phyloP scores from a whole-genome alignment of 1,140 invertebrate species.

The Megalonaias nervosa region DNA sequence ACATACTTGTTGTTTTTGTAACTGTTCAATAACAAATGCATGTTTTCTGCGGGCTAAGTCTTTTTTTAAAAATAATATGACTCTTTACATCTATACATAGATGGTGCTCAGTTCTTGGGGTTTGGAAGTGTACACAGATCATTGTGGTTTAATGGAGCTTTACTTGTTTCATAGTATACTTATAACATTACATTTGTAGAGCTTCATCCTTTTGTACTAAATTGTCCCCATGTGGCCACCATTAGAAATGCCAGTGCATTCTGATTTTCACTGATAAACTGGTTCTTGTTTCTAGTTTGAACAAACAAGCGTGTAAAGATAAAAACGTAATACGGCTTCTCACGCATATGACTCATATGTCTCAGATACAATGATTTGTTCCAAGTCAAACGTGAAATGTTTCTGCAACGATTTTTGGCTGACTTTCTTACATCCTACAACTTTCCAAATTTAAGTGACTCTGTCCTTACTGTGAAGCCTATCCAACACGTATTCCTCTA shows the following conservation, averaged over 20 bases:
- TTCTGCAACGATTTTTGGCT: too few relatives aligned
- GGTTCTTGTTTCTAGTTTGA: not conserved
- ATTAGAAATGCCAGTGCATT: not conserved
- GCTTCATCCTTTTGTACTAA: not conserved
- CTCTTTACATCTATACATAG: constrained; percentile 4
- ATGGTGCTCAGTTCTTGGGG: constrained; percentile 18
- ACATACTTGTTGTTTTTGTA: constrained; percentile 21
- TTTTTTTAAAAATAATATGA: constrained; percentile 11
- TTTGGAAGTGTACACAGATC: constrained; percentile 13
- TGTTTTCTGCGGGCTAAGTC: constrained; percentile 12
- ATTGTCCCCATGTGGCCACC: not conserved
- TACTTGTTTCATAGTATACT: constrained; percentile 11
- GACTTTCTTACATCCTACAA: too few relatives aligned
- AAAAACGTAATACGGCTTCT: constrained; percentile 11
- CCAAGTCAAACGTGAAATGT: too few relatives aligned
- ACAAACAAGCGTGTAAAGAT: constrained; percentile 25
- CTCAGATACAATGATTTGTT: too few relatives aligned
- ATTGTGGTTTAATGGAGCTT: constrained; percentile 11
- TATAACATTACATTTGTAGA: not conserved
- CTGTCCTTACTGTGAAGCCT: too few relatives aligned
- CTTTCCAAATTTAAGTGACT: too few relatives aligned
- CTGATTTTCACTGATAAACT: too few relatives aligned
- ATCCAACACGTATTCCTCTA: too few relatives aligned
- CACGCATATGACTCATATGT: too few relatives aligned
- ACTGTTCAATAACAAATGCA: constrained; percentile 30